Conservation (phyloP, 53 echinoderm and acorn worm genomes). For the Crossaster papposus region DNA sequence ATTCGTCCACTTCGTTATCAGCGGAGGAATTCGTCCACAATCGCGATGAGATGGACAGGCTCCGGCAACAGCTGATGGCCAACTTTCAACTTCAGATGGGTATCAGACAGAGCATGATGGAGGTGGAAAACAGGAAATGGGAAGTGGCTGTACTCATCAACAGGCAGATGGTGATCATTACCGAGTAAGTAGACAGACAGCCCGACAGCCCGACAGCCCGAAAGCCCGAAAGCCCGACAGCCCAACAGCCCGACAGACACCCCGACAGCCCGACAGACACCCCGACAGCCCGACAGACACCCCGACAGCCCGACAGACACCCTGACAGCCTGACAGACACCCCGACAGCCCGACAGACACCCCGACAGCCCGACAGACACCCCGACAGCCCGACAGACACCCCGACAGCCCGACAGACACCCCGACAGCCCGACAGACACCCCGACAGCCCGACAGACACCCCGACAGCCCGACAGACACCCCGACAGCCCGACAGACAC, state of each 20-base stretch:
- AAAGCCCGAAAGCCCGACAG: background rate
- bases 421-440: background rate
- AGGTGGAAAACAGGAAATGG: slow-evolving; percentile 88
- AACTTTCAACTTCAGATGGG: slow-evolving; percentile 93
- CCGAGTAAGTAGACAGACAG: slow-evolving; percentile 76
- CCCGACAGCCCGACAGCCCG: background rate
- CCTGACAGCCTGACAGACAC: too few species aligned
- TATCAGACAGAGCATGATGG: slow-evolving; percentile 87
- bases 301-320: background rate
- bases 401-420: background rate
- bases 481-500: slow-evolving; percentile 79
- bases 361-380: background rate
- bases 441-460: too few species aligned
- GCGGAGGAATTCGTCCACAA: slow-evolving; percentile 54
- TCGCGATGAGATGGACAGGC: slow-evolving; percentile 87
- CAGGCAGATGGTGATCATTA: slow-evolving; percentile 73
- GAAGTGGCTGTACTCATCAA: slow-evolving; percentile 82
- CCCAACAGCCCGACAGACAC: background rate
- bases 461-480: slow-evolving; percentile 67
- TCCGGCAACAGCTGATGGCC: slow-evolving; percentile 85
- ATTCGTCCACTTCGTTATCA: slow-evolving; percentile 41
- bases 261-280: background rate
- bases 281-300: background rate
- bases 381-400: background rate
- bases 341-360: background rate